Evolutionary conservation across 2,113 vertebrate genomes (phyloP).

Genomic region (Platichthys stellatus): DNA sequence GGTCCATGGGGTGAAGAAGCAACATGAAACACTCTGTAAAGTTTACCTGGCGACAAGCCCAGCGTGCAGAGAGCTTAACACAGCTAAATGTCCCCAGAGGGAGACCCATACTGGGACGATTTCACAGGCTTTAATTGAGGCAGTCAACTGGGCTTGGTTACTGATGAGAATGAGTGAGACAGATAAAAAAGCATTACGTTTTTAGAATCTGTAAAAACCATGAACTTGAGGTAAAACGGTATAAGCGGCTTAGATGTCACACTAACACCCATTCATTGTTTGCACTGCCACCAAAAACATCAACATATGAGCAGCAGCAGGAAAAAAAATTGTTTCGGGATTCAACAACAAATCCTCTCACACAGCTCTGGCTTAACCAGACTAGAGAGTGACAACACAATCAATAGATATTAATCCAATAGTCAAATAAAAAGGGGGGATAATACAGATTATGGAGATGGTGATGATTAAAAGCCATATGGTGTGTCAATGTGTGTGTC

Average conservation of each 20-base stretch:
- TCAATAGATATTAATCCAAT: conserved; percentile 30
- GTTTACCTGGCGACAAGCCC: conserved; percentile 66
- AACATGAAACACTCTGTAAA: conserved; percentile 55
- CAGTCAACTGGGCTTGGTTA: conserved; percentile 53
- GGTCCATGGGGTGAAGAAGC: conserved; percentile 26
- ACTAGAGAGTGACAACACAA: conserved; percentile 23
- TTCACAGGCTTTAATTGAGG: conserved; percentile 67
- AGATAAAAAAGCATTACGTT: conserved; percentile 6
- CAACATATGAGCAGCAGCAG: not conserved
- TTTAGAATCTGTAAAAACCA: conserved; percentile 13
- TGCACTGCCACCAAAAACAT: conserved; percentile 3
- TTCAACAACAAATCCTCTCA: conserved; percentile 39
- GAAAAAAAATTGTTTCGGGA: conserved; percentile 23
- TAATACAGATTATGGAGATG: conserved; percentile 34
- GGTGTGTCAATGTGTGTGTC: not conserved
- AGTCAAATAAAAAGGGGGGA: conserved; percentile 17
- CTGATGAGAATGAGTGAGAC: conserved; percentile 40
- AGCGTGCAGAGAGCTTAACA: conserved; percentile 59
- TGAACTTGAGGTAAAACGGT: conserved; percentile 6
- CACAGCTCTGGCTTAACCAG: not conserved
- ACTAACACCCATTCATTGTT: conserved; percentile 8
- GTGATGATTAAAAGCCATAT: conserved; percentile 37
- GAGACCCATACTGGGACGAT: conserved; percentile 56
- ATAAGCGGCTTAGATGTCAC: conserved; percentile 8
- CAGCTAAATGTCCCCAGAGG: conserved; percentile 65